A percentile compares a stretch with the other conserved stretches of the same genome.
These are phyloP conservation scores for Halictus rubicundus DNA, from an alignment of 1,140 invertebrate genomes.

Conservation along the genomic window DNA sequence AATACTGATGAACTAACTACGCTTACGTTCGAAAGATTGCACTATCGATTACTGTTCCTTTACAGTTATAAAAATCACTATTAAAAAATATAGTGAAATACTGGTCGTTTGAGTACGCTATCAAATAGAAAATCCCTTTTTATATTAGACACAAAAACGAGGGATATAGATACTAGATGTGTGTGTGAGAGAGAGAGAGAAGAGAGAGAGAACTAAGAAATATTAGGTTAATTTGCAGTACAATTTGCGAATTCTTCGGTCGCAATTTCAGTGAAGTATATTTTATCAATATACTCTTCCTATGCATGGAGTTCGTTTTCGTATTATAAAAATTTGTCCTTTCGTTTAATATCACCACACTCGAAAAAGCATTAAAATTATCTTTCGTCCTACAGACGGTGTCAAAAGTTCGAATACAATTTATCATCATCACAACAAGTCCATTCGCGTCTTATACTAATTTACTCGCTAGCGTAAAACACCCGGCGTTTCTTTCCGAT, in stretches of 20 bases:
- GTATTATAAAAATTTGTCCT: neutral
- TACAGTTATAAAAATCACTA: conserved; percentile 51
- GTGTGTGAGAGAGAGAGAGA: neutral
- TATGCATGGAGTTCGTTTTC: neutral
- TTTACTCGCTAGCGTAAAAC: conserved; percentile 3
- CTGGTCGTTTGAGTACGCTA: conserved; percentile 45
- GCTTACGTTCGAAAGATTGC: conserved; percentile 34
- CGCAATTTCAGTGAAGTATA: conserved; percentile 44
- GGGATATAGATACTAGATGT: conserved; percentile 11
- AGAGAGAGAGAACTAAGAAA: conserved; percentile 14
- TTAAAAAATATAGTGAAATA: conserved; percentile 54
- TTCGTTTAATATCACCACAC: conserved; percentile 2
- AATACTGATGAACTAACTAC: conserved; percentile 49
- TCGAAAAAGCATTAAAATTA: neutral
- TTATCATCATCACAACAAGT: neutral
- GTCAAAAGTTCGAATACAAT: conserved; percentile 4
- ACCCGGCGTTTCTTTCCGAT: neutral
- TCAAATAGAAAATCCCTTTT: conserved; percentile 41
- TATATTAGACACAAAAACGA: conserved; percentile 32
- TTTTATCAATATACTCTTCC: conserved; percentile 3
- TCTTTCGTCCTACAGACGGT: neutral
- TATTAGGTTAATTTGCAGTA: conserved; percentile 29
- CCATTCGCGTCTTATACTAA: neutral
- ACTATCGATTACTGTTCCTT: conserved; percentile 39
- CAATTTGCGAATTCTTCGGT: conserved; percentile 32